Base-by-base conservation (phyloP, 2,797 vertebrate species). In the Platalea minor region DNA sequence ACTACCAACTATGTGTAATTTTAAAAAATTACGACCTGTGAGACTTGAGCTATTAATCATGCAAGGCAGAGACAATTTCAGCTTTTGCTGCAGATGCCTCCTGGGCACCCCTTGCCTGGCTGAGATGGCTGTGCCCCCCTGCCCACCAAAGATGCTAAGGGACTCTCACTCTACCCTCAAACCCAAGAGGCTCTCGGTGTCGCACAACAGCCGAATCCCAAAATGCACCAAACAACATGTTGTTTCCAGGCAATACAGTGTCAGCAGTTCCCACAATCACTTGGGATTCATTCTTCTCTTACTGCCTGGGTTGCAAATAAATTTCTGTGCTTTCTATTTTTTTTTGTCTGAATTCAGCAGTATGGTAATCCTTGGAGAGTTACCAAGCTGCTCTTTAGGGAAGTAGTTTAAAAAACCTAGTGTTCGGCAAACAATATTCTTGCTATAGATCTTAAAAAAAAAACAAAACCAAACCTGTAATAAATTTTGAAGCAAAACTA, bases 281-380 rank as follows among this genome's bases (percentile, higher is more conserved):
- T 85, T 68, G 64, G 81, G 90, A 83, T 85, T 95, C 11, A 2
- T 59, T 90, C 83, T 79, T 78, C 63, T 63, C 63, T 91, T 24
- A 50, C 35, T 93, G 77, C 68, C 86, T 53, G 41, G 24, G 53
- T 70, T 92, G 91, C 68, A 91, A 95, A 91, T 85, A 89, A 75
- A 77, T 91, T 94, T 75, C 48, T 31, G 60, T 53, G 79, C 29
- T 88, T 16, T 45, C 61, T 67, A 11, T 61, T 86, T 92, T 88
- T 91, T 91, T 39, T 39, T 91, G 90, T 43, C 85, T 64, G 8
- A 76, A 92, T 88, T 91, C 88, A 95, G 94, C 95, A 93, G 59
- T 57, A 87, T 61, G 65, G 83, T 85, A 96, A 90, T 79, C 89
- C 85, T 57, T 45, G 65, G 89, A 91, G 94, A 82, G 69, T 75